Percentiles rank a stretch among this genome's conserved stretches.
Conservation (phyloP, 2,797 vertebrate species). For the Anguilla megastoma region DNA sequence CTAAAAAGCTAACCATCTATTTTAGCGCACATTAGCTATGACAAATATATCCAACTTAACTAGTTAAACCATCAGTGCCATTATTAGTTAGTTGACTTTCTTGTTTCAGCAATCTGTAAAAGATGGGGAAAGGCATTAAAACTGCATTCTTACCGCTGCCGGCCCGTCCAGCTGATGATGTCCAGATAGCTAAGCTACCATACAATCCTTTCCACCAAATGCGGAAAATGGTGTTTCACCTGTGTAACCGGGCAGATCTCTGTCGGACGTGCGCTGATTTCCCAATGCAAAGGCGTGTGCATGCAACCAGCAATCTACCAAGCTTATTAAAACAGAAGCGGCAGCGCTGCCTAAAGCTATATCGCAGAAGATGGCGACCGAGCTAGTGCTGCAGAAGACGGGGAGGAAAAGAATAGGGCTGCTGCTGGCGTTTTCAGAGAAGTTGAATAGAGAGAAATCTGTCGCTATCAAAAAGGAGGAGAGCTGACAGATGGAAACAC, state of each 20-base stretch:
- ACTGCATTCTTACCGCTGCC: conserved; percentile 32
- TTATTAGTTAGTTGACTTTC: not conserved
- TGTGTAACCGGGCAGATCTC: conserved; percentile 35
- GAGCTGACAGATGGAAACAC: conserved; percentile 35
- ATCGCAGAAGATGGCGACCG: conserved; percentile 34
- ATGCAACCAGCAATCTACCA: not conserved
- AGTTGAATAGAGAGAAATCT: conserved; percentile 37
- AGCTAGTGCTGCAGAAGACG: conserved; percentile 14
- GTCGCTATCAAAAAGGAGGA: conserved; percentile 29
- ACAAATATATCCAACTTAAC: not conserved
- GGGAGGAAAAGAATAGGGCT: not conserved
- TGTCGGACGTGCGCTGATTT: conserved; percentile 28
- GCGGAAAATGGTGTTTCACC: conserved; percentile 40
- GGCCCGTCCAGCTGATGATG: conserved; percentile 26
- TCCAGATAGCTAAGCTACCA: not conserved
- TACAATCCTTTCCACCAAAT: conserved; percentile 31
- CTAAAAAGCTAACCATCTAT: not conserved
- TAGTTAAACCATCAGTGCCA: not conserved
- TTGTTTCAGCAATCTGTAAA: not conserved
- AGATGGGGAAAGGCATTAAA: not conserved
- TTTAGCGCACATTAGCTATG: not conserved
- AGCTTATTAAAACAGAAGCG: not conserved
- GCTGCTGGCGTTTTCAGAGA: conserved; percentile 24
- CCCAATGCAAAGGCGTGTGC: not conserved
- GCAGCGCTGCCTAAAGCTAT: not conserved